phyloP scores from a whole-genome alignment of 2,113 vertebrate species.

The Setophaga petechia region DNA sequence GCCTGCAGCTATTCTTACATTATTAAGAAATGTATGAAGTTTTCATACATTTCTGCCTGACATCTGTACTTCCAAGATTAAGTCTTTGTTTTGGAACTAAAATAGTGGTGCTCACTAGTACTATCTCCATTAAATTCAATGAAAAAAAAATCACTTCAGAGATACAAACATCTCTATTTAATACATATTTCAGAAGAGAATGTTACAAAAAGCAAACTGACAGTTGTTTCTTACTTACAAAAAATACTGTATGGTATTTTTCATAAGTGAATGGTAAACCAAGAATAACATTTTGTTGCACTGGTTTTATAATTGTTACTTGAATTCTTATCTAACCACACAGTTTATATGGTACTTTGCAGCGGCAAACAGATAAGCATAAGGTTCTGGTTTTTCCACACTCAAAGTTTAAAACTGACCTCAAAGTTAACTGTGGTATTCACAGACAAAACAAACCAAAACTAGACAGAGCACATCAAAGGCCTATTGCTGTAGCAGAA shows the following conservation, averaged over 20 bases:
- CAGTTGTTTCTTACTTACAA: background rate
- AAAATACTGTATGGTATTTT: background rate
- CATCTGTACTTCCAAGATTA: background rate
- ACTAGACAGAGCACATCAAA: background rate
- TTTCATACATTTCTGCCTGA: background rate
- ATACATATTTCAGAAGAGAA: background rate
- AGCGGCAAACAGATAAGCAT: background rate
- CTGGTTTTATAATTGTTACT: background rate
- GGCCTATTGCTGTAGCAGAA: background rate
- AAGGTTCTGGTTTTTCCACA: background rate
- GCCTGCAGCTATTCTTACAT: background rate
- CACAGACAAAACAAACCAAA: background rate
- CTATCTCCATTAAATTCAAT: background rate
- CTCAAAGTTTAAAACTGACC: background rate
- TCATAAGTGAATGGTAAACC: background rate
- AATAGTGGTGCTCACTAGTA: background rate
- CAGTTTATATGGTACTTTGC: background rate
- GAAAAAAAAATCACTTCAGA: background rate
- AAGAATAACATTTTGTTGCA: background rate
- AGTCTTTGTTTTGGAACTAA: background rate
- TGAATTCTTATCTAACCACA: background rate
- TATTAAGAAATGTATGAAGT: background rate
- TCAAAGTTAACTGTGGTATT: background rate
- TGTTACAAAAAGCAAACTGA: background rate
- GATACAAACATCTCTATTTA: background rate